These are phyloP conservation scores for Sturnira hondurensis DNA, from an alignment of 2,113 vertebrate species.

Conservation along the genomic window DNA sequence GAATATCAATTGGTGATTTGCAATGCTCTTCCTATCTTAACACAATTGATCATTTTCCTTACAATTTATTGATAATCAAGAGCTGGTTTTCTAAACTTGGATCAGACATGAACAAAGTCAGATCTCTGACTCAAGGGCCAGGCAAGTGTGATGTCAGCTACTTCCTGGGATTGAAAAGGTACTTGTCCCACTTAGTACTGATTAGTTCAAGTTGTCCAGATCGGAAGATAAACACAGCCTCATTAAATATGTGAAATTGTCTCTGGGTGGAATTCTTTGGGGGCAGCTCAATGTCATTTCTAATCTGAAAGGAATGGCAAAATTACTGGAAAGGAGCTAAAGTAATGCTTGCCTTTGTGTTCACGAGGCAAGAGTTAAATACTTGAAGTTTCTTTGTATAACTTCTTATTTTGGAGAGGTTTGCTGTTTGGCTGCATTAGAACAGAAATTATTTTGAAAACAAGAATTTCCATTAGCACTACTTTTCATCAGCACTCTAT, in stretches of 20 bases:
- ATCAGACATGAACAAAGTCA: neutral
- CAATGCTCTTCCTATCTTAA: neutral
- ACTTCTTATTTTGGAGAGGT: constrained; percentile 50
- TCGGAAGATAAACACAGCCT: constrained; percentile 56
- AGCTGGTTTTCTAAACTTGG: neutral
- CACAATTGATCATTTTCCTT: neutral
- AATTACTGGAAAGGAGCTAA: constrained; percentile 23
- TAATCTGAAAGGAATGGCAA: constrained; percentile 48
- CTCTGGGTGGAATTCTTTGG: constrained; percentile 24
- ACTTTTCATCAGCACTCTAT: constrained; percentile 47
- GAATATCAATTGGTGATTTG: neutral
- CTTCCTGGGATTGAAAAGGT: neutral
- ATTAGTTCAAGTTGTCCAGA: constrained; percentile 75
- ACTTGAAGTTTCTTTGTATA: constrained; percentile 56
- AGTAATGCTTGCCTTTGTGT: neutral
- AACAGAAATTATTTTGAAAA: constrained; percentile 51
- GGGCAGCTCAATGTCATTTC: constrained; percentile 38
- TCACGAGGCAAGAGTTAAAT: constrained; percentile 59
- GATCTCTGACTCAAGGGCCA: neutral
- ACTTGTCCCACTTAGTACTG: constrained; percentile 67
- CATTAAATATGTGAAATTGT: constrained; percentile 66
- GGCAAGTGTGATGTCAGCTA: neutral
- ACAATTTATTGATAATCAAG: neutral
- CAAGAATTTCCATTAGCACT: constrained; percentile 29
- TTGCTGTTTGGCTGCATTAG: constrained; percentile 19